A percentile compares a stretch with the other conserved stretches of the same genome.
Conservation (phyloP, 1,140 invertebrate species). For the Heliconius eleuchia region DNA sequence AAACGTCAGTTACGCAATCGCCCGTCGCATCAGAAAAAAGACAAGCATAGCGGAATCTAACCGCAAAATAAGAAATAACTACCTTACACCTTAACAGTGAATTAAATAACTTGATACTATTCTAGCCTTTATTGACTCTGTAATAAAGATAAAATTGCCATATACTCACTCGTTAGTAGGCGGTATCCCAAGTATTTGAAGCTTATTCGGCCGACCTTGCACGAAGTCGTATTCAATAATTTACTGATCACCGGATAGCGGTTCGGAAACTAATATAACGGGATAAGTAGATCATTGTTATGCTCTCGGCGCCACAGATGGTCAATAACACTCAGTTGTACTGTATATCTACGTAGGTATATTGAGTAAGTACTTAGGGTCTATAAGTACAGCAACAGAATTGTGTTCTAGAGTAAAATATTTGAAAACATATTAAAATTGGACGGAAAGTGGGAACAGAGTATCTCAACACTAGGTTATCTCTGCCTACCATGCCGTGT, state of each 20-base stretch:
- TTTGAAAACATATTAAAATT: too few relatives aligned
- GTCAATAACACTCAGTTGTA: neutral
- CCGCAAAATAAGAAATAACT: constrained; percentile 36
- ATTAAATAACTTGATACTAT: neutral
- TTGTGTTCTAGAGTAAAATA: too few relatives aligned
- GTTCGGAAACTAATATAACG: constrained; percentile 63
- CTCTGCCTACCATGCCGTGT: too few relatives aligned
- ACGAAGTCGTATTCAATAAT: constrained; percentile 63
- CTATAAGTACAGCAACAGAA: neutral
- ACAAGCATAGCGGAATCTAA: constrained; percentile 23
- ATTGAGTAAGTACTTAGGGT: neutral
- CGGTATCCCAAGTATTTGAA: constrained; percentile 18
- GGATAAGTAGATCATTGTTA: constrained; percentile 32
- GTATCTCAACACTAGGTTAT: too few relatives aligned
- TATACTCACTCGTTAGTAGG: neutral
- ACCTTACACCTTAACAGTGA: neutral
- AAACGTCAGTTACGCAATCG: constrained; percentile 16
- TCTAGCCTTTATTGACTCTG: neutral
- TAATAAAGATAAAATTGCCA: constrained; percentile 4
- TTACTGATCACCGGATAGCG: constrained; percentile 59
- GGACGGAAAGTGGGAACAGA: too few relatives aligned
- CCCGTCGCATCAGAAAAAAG: constrained; percentile 17
- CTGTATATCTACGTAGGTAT: neutral
- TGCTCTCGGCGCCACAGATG: constrained; percentile 2
- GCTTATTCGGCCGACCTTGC: constrained; percentile 53